Base-by-base conservation (phyloP, 2,797 vertebrate genomes). In the Haliaeetus albicilla region DNA sequence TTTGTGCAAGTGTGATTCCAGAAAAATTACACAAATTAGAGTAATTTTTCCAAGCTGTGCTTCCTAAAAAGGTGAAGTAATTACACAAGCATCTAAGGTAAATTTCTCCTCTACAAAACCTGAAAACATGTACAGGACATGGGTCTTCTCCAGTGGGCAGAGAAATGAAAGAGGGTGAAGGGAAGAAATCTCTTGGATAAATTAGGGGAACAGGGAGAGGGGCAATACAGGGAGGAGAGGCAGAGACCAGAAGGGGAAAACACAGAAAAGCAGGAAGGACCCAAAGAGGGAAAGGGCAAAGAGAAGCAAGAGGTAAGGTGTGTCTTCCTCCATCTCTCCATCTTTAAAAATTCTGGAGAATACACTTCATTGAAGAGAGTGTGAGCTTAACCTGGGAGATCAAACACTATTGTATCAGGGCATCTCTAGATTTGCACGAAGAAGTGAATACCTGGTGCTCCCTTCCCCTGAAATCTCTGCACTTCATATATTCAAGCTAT, bases 1-100 rank as follows among this genome's bases (percentile, higher is more conserved):
- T 97, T 95, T 97, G 69, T 96, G 84, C 83, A 81, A 96, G 51
- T 33, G 16, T 68, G 51, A 89, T 95, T 97, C 71, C 74, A 96
- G 89, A 97, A 97, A 89, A 97, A 94, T 77, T 91, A 94, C 75
- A 92, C 61, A 95, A 87, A 95, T 95, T 91, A 93, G 73, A 95
- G 76, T 54, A 94, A 83, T 94, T 97, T 97, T 96, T 90, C 78
- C 77, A 95, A 97, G 91, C 56, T 93, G 35, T 87, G 76, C 76
- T 92, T 96, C 91, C 60, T 87, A 54, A 94, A 96, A 92, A 96
- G 17, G 2, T 80, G 61, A 96, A 95, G 73, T 78, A 96, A 96
- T 97, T 96, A 90, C 67, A 92, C 46, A 84, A 79, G 48, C 64
- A 95, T 94, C 75, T 92, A 95, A 96, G 88, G 63, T 93, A 84